Percentiles rank a stretch among this genome's conserved stretches.
These are phyloP conservation scores for Amblyraja radiata DNA, from an alignment of 2,797 vertebrate genomes.

Conservation along the genomic window DNA sequence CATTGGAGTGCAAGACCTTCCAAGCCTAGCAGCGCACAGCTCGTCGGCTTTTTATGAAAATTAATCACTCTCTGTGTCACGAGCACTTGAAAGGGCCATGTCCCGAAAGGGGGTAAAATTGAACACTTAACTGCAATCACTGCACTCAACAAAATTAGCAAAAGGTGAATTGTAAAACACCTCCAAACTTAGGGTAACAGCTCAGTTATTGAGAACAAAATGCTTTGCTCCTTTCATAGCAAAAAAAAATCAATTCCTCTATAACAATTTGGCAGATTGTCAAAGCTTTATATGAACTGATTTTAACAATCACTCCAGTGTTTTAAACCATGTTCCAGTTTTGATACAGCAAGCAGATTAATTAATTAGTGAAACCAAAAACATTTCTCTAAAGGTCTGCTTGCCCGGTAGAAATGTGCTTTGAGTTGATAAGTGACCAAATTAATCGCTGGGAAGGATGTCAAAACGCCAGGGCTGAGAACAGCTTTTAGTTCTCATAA, in stretches of 20 bases:
- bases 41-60: neutral
- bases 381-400: neutral
- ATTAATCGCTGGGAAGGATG: neutral
- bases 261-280: constrained; percentile 9
- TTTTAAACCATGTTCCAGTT: neutral
- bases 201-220: constrained; percentile 40
- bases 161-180: constrained; percentile 29
- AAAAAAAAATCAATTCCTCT: constrained; percentile 4
- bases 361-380: neutral
- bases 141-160: constrained; percentile 35
- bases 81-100: neutral
- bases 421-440: neutral
- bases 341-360: neutral
- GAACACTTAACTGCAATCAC: constrained; percentile 22
- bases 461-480: neutral
- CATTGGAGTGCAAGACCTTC: neutral
- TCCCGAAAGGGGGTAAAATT: neutral
- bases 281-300: constrained; percentile 2
- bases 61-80: constrained; percentile 25
- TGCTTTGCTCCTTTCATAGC: neutral
- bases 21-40: neutral
- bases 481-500: constrained; percentile 1
- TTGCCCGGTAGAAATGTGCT: neutral
- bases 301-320: constrained; percentile 10
- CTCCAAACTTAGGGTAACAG: constrained; percentile 33